Base-by-base conservation (phyloP, 2,797 vertebrate genomes). In the Galaxias olidus region DNA sequence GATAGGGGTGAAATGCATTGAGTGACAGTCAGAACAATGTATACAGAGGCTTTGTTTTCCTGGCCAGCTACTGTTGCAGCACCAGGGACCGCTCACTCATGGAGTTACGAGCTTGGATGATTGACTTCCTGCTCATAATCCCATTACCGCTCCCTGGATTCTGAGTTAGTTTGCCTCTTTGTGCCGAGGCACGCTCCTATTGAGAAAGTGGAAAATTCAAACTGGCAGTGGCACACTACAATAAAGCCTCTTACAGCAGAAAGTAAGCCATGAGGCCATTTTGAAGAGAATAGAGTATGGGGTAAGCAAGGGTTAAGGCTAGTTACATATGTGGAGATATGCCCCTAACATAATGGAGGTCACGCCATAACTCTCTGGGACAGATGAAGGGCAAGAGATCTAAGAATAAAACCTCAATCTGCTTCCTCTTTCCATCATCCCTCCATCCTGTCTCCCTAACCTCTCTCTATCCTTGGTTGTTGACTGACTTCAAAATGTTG, bases 81-180 rank as follows among this genome's bases (percentile, higher is more conserved):
- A 55, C 52, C 54, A 4, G 59, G 50, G 54, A 75, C 53, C 47
- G 75, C 68, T 75, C 69, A 68, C 68, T 73, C 13, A 15, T 65
- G 69, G 56, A 68, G 67, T 63, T 62, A 30, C 58, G 60, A 68
- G 51, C 61, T 10, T 10, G 61, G 66, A 85, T 74, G 81, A 86
- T 78, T 83, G 78, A 79, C 72, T 79, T 84, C 65, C 59, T 49
- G 65, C 71, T 82, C 71, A 66, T 87, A 87, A 88, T 88, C 81
- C 75, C 79, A 82, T 86, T 78, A 86, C 66, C 14, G 69, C 50
- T 59, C 63, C 8, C 59, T 69, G 56, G 72, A 84, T 84, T 78
- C 75, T 74, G 66, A 82, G 70, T 81, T 80, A 72, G 81, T 81
- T 81, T 75, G 73, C 65, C 43, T 68, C 69, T 83, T 81, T 82